Base-by-base conservation (phyloP, 2,888 invertebrate species). In the Mayetiola destructor region DNA sequence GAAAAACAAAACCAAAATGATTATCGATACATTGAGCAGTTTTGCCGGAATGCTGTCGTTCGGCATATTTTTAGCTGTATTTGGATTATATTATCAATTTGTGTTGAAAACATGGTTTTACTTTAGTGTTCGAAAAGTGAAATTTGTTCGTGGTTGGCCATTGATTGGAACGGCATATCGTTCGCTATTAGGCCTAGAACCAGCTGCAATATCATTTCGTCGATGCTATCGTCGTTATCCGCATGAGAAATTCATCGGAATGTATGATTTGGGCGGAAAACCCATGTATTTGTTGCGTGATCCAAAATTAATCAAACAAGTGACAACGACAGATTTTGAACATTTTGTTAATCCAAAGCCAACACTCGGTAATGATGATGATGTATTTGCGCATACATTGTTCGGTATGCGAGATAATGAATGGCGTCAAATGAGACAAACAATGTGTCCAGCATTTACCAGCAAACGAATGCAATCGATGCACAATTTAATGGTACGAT, bases 271-370 rank as follows among this genome's bases (percentile, higher is more conserved):
- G 29, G 59, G 67, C 0, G 61, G 55, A 6, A 16, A 60, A 0
- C 76, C 76, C 0, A 58, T 73, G 0, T 58, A 75, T 8, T 59
- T 78, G 35, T 67, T 80, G n/a, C 68, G 75, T 1, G 79, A 79
- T 63, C 76, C 77, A 0, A 78, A 79, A 40, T 58, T 79, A 14
- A 69, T 78, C 2, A 79, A 77, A 60, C 71, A 66, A 48, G 72
- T 79, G 18, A 73, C 75, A 0, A 71, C 80, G 1, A 80, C 78
- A 61, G 76, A 80, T 59, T 80, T 79, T 36, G 78, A 79, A 48
- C 74, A 75, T 61, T 79, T 79, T 62, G 60, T 73, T 0, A 76
- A 78, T 63, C 76, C 77, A 61, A 69, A 72, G 1, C 58, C 66
- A 5, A 27, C 73, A 1, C 66, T 76, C 3, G 65, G 68, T 4